Evolutionary conservation across 1,140 invertebrate species (phyloP).

Genomic region (Maconellicoccus hirsutus): DNA sequence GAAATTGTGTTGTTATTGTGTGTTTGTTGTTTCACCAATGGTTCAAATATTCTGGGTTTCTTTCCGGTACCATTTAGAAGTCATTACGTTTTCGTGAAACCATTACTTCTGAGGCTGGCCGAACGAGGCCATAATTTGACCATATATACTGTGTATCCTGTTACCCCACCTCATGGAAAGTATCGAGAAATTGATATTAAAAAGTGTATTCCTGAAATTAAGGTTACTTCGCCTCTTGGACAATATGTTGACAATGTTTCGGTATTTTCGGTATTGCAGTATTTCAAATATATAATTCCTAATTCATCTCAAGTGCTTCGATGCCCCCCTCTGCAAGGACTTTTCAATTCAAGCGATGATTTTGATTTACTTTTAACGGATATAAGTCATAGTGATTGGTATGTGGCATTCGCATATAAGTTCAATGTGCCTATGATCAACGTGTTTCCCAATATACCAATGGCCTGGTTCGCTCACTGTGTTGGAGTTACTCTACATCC

Average conservation of each 20-base stretch:
- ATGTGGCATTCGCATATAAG: conserved; percentile 32
- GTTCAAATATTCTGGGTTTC: neutral
- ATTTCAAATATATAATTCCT: neutral
- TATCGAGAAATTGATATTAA: conserved; percentile 32
- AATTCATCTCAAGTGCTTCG: neutral
- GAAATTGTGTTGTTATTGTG: neutral
- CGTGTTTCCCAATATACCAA: conserved; percentile 41
- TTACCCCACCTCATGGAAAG: conserved; percentile 31
- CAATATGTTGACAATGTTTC: neutral
- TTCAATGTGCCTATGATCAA: conserved; percentile 42
- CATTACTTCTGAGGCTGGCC: conserved; percentile 28
- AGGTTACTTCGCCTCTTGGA: neutral
- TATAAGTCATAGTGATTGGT: conserved; percentile 29
- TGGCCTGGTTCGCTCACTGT: conserved; percentile 45
- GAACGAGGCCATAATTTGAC: conserved; percentile 32
- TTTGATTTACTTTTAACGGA: conserved; percentile 33
- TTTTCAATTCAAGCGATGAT: conserved; percentile 27
- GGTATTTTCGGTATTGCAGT: neutral
- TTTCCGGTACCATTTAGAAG: conserved; percentile 19
- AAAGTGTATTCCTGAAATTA: neutral
- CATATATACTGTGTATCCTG: too few relatives aligned
- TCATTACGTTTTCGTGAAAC: conserved; percentile 27
- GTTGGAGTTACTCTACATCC: conserved; percentile 27
- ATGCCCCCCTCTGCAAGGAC: neutral
- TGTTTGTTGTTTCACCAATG: neutral